Base-by-base conservation (phyloP, 1,140 invertebrate genomes). In the Manduca sexta region DNA sequence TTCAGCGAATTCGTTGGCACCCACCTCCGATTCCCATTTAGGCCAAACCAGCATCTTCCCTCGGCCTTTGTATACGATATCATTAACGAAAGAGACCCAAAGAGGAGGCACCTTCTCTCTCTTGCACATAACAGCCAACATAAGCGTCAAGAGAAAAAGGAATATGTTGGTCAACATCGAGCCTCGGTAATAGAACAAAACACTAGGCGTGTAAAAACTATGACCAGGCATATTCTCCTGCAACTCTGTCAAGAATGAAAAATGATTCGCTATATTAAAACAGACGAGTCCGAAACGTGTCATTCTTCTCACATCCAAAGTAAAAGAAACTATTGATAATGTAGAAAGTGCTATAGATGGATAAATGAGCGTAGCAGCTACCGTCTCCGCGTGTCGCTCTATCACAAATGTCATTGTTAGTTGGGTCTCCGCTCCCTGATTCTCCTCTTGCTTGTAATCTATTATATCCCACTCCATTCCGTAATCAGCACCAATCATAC, bases 251-350 rank as follows among this genome's bases (percentile, higher is more conserved):
- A 65, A 37, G 34, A 71, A 60, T 1, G 29, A 47, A 17, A 68
- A 67, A 55, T 76, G 64, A n/a, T 48, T 45, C 1, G 59, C 18
- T 7, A 76, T 14, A 44, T 60, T 70, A 11, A 69, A 64, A 33
- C 48, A 46, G 1, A 38, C 10, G 0, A 79, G 16, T 16, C 33
- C 26, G 21, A 70, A 34, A 8, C 73, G 43, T 2, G 51, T 14
- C 14, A 37, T 30, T 5, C 26, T 26, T 8, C 39, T 41, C 3
- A 66, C 43, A 42, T 69, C 63, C 11, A 74, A 18, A 15, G 66
- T 42, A 2, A 72, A 14, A 0, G 48, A 37, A 1, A 42, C 34
- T 2, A 74, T 7, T 34, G 43, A 66, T 1, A 79, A 41, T 8
- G 56, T 26, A 5, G 60, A 47, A 2, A 71, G 29, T 0, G 63